Conservation (phyloP, 2,888 invertebrate genomes). For the Sinhomidia bicolor region DNA sequence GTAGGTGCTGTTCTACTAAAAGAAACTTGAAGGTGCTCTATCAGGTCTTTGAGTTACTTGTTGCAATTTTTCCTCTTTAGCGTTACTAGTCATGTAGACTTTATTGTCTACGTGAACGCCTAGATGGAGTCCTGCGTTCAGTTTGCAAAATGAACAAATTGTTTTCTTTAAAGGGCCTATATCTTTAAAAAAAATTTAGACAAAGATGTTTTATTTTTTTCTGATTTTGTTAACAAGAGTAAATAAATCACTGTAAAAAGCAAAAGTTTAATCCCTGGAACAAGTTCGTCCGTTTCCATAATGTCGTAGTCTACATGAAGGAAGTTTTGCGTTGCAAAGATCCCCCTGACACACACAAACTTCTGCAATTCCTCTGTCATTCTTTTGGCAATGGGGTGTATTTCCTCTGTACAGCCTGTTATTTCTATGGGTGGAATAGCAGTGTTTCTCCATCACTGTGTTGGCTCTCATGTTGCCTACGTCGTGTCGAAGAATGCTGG, state of each 20-base stretch:
- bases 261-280: not conserved
- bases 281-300: slow-evolving; percentile 4
- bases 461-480: not conserved
- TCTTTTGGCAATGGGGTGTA: not conserved
- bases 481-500: not conserved
- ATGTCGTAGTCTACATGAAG: not conserved
- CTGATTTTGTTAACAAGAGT: too few relatives aligned
- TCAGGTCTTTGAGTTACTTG: not conserved
- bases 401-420: not conserved
- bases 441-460: not conserved
- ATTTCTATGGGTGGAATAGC: not conserved
- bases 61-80: not conserved
- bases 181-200: too few relatives aligned
- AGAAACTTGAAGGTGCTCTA: not conserved
- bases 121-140: not conserved
- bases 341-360: not conserved
- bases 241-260: too few relatives aligned
- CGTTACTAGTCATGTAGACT: not conserved
- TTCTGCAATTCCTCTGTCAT: not conserved
- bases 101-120: not conserved
- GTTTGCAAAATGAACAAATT: too few relatives aligned
- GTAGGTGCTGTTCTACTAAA: not conserved
- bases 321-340: not conserved
- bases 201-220: not conserved
- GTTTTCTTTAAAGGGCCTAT: too few relatives aligned